Percentiles rank a stretch among this genome's conserved stretches.
Evolutionary conservation across 92 coral and sea anemone genomes (phyloP).

Genomic region (Paragorgia papillata): DNA sequence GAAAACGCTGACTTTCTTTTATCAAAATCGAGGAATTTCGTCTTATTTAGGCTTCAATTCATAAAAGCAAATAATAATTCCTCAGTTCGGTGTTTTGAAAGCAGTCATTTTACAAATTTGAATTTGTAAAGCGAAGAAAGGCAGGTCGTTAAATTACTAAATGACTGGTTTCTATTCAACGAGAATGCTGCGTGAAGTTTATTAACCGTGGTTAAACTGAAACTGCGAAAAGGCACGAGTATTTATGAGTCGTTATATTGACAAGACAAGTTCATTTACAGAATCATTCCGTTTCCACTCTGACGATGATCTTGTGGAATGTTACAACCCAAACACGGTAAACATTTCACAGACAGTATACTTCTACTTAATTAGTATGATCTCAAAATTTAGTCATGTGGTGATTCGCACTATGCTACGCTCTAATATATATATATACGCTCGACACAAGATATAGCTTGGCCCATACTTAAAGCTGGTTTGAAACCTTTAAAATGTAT

Average conservation of each 20-base stretch:
- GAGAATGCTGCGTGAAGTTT: too few relatives aligned
- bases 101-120: background rate
- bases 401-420: too few relatives aligned
- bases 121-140: constrained; percentile 14
- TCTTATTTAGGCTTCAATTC: background rate
- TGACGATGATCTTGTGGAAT: background rate
- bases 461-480: too few relatives aligned
- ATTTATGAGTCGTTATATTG: too few relatives aligned
- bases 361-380: background rate
- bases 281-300: too few relatives aligned
- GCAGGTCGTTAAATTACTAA: background rate
- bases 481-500: too few relatives aligned
- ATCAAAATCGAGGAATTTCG: background rate
- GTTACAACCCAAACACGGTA: background rate
- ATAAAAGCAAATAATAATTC: background rate
- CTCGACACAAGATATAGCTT: too few relatives aligned
- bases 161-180: constrained; percentile 18
- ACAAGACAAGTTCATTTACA: too few relatives aligned
- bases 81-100: background rate
- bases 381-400: too few relatives aligned
- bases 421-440: too few relatives aligned
- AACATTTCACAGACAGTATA: background rate
- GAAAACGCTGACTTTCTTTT: too few relatives aligned
- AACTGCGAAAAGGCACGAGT: background rate
- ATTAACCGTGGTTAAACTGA: too few relatives aligned